These are phyloP conservation scores for Ciconia boyciana DNA, from an alignment of 2,113 vertebrate genomes.

Conservation along the genomic window DNA sequence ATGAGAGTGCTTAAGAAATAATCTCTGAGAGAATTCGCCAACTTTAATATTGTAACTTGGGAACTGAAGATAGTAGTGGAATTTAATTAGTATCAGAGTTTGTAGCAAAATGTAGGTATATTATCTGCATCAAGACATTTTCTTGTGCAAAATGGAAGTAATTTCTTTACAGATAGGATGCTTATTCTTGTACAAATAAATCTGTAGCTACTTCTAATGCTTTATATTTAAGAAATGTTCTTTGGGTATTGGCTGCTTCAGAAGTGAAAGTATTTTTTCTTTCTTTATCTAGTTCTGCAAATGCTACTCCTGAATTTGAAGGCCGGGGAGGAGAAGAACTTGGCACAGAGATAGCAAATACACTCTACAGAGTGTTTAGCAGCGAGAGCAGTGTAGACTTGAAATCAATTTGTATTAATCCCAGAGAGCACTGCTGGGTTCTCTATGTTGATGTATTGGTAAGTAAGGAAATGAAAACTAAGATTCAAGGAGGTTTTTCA, in stretches of 20 bases:
- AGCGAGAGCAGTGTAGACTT: conserved; percentile 83
- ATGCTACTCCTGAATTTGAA: conserved; percentile 94
- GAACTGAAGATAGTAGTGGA: not conserved
- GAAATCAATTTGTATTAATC: conserved; percentile 83
- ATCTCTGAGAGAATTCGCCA: not conserved
- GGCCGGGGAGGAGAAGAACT: conserved; percentile 95
- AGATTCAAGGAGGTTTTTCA: not conserved
- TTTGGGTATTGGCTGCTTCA: not conserved
- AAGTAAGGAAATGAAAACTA: conserved; percentile 46
- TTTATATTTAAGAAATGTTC: not conserved
- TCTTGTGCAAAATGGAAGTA: not conserved
- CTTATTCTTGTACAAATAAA: not conserved
- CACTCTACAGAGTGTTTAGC: conserved; percentile 89
- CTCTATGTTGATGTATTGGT: conserved; percentile 97
- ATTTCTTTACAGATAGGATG: not conserved
- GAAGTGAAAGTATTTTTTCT: not conserved
- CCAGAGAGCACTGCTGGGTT: conserved; percentile 94
- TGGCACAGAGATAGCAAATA: conserved; percentile 88
- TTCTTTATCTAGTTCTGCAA: conserved; percentile 85
- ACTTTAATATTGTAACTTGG: not conserved
- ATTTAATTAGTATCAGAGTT: not conserved
- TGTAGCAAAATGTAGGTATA: not conserved
- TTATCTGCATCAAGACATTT: not conserved
- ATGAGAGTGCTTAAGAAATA: not conserved
- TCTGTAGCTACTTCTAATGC: not conserved